Evolutionary conservation across 2,797 vertebrate genomes (phyloP).

Genomic region (Hyperoplus lanceolatus): DNA sequence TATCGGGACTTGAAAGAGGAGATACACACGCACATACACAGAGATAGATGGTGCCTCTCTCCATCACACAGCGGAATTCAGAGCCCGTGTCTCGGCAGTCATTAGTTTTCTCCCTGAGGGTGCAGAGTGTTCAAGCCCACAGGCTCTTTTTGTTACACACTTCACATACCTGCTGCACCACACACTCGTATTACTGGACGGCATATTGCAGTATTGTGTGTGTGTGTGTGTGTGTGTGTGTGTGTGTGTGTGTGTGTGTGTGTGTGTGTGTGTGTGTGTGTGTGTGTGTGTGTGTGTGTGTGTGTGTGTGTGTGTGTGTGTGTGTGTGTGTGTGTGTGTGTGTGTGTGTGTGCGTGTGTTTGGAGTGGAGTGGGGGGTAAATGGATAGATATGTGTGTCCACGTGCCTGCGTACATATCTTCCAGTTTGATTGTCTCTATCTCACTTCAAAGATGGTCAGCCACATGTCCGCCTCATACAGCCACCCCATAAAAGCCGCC

Average conservation of each 20-base stretch:
- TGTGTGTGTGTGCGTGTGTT: too few relatives aligned
- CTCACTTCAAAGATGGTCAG: constrained; percentile 67
- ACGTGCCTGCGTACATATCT: constrained; percentile 43
- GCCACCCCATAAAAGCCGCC: constrained; percentile 47
- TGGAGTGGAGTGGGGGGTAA: neutral
- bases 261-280: too few relatives aligned
- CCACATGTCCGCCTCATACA: constrained; percentile 71
- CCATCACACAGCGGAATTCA: constrained; percentile 51
- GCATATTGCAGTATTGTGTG: constrained; percentile 11
- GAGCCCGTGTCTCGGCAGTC: constrained; percentile 41
- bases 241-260: too few relatives aligned
- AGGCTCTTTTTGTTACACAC: constrained; percentile 57
- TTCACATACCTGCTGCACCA: constrained; percentile 49
- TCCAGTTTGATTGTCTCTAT: constrained; percentile 55
- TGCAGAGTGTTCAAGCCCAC: constrained; percentile 48
- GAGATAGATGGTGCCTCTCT: constrained; percentile 41
- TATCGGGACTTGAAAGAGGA: constrained; percentile 52
- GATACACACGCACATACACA: constrained; percentile 14
- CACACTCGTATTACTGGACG: constrained; percentile 37
- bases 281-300: too few relatives aligned
- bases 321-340: too few relatives aligned
- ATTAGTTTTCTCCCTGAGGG: constrained; percentile 63
- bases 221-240: too few relatives aligned
- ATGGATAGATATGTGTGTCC: constrained; percentile 41
- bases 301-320: too few relatives aligned